Percentiles rank a stretch among this genome's conserved stretches.
These are phyloP conservation scores for Drosophila repleta DNA, from an alignment of 1,140 invertebrate genomes.

Conservation along the genomic window DNA sequence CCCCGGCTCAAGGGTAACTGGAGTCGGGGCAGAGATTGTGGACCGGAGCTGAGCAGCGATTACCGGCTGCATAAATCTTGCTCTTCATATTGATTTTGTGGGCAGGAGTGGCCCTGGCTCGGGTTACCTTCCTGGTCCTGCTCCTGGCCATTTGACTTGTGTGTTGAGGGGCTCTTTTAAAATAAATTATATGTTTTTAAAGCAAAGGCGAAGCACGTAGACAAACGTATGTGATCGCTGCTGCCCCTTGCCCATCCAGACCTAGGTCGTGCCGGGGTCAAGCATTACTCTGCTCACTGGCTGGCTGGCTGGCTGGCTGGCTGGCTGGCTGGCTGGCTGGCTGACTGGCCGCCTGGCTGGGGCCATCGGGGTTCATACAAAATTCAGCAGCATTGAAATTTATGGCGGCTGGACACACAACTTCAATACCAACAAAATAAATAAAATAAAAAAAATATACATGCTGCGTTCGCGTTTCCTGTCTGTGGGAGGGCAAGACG, in stretches of 20 bases:
- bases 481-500: neutral
- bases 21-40: slow-evolving; percentile 46
- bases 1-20: neutral
- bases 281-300: slow-evolving; percentile 25
- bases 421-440: slow-evolving; percentile 48
- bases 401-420: slow-evolving; percentile 76
- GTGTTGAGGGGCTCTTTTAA: slow-evolving; percentile 74
- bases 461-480: slow-evolving; percentile 59
- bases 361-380: slow-evolving; percentile 61
- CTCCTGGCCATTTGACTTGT: slow-evolving; percentile 28
- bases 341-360: slow-evolving; percentile 23
- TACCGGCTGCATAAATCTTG: slow-evolving; percentile 75
- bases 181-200: slow-evolving; percentile 81
- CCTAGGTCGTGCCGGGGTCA: slow-evolving; percentile 33
- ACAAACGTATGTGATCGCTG: slow-evolving; percentile 18
- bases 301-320: slow-evolving; percentile 2
- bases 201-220: slow-evolving; percentile 58
- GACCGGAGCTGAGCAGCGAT: slow-evolving; percentile 71
- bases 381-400: slow-evolving; percentile 80
- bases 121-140: slow-evolving; percentile 12
- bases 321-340: slow-evolving; percentile 14
- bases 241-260: neutral
- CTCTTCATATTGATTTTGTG: slow-evolving; percentile 67
- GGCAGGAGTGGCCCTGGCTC: neutral
- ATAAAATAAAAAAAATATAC: slow-evolving; percentile 25